A percentile compares a stretch with the other conserved stretches of the same genome.
Conservation (phyloP, 2,113 vertebrate species). For the Malurus alboscapulatus region DNA sequence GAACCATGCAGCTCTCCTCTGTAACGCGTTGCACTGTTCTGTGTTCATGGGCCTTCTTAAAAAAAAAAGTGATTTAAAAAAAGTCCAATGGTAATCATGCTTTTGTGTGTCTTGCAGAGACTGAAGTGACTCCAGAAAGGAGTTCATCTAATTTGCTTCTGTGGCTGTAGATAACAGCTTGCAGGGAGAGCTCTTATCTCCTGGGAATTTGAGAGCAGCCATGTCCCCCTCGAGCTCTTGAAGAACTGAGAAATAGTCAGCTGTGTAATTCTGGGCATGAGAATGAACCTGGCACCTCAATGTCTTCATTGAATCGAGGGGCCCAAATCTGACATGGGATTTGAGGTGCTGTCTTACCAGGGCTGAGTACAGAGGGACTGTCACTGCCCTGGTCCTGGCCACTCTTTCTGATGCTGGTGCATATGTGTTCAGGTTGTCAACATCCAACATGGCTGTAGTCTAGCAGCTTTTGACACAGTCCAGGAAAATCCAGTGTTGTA, state of each 20-base stretch:
- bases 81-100: neutral
- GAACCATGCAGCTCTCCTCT: neutral
- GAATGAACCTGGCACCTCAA: neutral
- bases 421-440: neutral
- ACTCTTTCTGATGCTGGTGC: neutral
- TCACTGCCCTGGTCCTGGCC: neutral
- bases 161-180: neutral
- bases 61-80: neutral
- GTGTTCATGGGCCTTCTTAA: neutral
- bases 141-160: neutral
- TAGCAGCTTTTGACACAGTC: neutral
- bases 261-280: neutral
- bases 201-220: neutral
- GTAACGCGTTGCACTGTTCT: neutral
- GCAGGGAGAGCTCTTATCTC: neutral
- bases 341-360: neutral
- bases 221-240: neutral
- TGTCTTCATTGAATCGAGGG: neutral
- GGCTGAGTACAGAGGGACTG: no score
- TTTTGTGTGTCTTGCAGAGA: neutral
- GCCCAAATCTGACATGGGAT: no score
- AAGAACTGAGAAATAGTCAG: neutral
- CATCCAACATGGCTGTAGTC: neutral
- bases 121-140: neutral
- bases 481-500: neutral